Evolutionary conservation across 2,113 vertebrate species (phyloP), one percentile per base, ranked within the genome.

Genomic region (Mesembrinibis cayennensis): DNA sequence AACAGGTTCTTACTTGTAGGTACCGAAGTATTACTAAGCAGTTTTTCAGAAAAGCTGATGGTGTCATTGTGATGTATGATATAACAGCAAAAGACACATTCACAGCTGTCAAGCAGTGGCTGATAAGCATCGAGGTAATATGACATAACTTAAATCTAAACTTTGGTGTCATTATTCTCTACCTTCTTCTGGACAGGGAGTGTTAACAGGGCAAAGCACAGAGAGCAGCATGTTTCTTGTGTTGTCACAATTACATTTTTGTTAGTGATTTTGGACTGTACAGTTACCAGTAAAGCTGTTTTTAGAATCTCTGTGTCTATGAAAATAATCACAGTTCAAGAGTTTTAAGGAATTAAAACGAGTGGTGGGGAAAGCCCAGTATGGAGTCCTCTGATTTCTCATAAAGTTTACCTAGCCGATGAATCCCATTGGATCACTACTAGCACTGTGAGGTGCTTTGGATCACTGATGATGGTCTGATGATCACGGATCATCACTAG

Each of bases 11-110:
- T 63, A 12, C 47, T 87, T 90, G 23, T 95, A 99, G 99, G 98
- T 99, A 99, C 86, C 98, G 98, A 80, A 99, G 99, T 94, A 99
- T 99, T 91, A 99, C 99, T 70, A 99, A 99, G 95, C 99, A 99
- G 97, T 99, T 99, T 98, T 99, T 99, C 93, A 98, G 99, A 56
- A 99, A 99, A 97, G 99, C 99, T 1, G 99, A 99, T 26, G 99
- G 99, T 1, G 98, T 99, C 84, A 98, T 99, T 71, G 94, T 99
- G 93, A 98, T 99, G 98, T 99, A 99, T 11, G 99, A 99, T 50
- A 98, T 99, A 96, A 99, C 99, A 6, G 96, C 98, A 90, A 98
- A 95, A 92, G 98, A 98, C 67, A 99, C 99, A 18, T 99, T 99
- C 96, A 98, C 96, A 62, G 98, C 98, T 1, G 98, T 99, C 40